Percentiles rank a stretch among this genome's conserved stretches.
Conservation (phyloP, 2,797 vertebrate genomes). For the Pogoniulus pusillus region DNA sequence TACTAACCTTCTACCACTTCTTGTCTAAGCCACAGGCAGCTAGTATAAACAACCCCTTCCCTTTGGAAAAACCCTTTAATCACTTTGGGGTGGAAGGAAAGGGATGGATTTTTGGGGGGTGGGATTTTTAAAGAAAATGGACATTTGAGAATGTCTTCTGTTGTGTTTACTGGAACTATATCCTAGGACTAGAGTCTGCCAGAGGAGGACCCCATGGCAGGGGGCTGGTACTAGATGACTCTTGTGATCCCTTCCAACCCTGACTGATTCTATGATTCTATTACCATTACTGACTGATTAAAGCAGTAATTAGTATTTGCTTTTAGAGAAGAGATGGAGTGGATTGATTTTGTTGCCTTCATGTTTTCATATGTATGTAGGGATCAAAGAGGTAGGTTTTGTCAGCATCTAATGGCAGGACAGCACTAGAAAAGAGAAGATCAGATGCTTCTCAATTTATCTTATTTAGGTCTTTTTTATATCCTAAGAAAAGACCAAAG, state of each 20-base stretch:
- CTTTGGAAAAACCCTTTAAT: conserved; percentile 10
- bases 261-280: no score
- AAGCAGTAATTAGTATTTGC: neutral
- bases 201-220: neutral
- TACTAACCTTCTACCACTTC: neutral
- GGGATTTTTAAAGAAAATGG: neutral
- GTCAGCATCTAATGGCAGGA: neutral
- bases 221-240: no score
- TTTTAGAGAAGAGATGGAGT: neutral
- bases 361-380: neutral
- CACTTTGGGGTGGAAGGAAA: neutral
- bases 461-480: neutral
- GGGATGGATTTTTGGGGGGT: neutral
- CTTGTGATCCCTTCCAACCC: no score
- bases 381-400: neutral
- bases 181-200: neutral
- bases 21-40: neutral
- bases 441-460: neutral
- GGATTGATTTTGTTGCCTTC: neutral
- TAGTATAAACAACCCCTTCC: neutral
- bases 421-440: neutral
- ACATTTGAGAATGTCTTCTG: neutral
- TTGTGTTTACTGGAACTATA: neutral
- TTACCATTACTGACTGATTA: neutral
- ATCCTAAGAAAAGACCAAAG: neutral